phyloP scores from a whole-genome alignment of 2,113 vertebrate species.

The Isurus oxyrinchus region DNA sequence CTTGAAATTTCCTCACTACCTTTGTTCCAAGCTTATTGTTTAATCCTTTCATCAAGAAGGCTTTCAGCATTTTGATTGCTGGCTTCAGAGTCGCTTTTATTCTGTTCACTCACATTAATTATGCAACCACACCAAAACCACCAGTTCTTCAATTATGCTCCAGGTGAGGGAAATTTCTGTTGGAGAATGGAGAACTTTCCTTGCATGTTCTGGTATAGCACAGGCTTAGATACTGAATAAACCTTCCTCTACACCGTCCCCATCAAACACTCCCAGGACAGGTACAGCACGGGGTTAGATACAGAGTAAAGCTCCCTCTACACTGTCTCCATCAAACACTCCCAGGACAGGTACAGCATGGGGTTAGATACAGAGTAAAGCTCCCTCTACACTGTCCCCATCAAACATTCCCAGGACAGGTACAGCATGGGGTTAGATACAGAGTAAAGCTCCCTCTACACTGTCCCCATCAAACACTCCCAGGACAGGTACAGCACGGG shows the following conservation, averaged over 20 bases:
- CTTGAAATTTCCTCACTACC: not conserved
- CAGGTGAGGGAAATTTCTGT: not conserved
- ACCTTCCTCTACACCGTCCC: not conserved
- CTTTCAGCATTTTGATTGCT: not conserved
- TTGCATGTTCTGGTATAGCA: not conserved
- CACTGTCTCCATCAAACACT: too few species aligned
- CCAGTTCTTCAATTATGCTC: not conserved
- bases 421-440: too few species aligned
- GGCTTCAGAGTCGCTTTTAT: not conserved
- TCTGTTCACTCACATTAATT: not conserved
- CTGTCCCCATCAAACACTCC: too few species aligned
- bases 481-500: too few species aligned
- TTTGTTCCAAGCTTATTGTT: not conserved
- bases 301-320: too few species aligned
- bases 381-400: too few species aligned
- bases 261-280: not conserved
- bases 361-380: too few species aligned
- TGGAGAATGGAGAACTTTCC: not conserved
- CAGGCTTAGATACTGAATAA: not conserved
- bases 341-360: too few species aligned
- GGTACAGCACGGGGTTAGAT: too few species aligned
- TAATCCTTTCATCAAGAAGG: not conserved
- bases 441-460: too few species aligned
- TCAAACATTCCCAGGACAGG: too few species aligned
- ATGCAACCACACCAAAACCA: not conserved